Conservation (phyloP, 2,797 vertebrate species). For the Ptychadena robeensis region DNA sequence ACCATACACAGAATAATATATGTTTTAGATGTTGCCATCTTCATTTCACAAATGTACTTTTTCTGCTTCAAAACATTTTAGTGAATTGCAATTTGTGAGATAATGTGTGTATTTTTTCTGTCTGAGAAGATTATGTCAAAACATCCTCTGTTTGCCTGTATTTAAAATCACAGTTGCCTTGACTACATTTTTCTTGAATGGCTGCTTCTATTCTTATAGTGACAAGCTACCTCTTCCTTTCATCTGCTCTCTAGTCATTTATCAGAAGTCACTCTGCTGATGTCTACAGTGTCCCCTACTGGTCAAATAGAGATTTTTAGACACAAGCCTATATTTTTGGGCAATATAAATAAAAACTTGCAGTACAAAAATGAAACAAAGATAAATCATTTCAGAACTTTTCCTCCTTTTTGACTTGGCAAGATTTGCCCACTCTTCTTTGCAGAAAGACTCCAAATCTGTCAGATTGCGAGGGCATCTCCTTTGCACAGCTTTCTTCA, state of each 20-base stretch:
- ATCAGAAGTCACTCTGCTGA: conserved; percentile 3
- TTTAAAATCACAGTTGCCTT: conserved; percentile 57
- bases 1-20: neutral
- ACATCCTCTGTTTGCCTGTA: conserved; percentile 51
- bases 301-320: neutral
- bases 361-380: too few species aligned
- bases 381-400: too few species aligned
- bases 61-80: conserved; percentile 40
- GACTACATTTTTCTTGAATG: conserved; percentile 55
- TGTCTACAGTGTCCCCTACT: conserved; percentile 34
- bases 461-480: too few species aligned
- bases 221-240: conserved; percentile 27
- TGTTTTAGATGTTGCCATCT: conserved; percentile 13
- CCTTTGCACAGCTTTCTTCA: too few species aligned
- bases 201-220: conserved; percentile 44
- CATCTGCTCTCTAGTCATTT: conserved; percentile 27
- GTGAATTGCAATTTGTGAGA: conserved; percentile 37
- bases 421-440: too few species aligned
- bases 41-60: conserved; percentile 23
- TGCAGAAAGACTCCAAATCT: too few species aligned
- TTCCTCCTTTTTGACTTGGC: too few species aligned
- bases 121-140: conserved; percentile 53
- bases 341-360: too few species aligned
- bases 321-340: neutral
- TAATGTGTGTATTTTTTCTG: conserved; percentile 51